These are phyloP conservation scores for Epinephelus lanceolatus DNA, from an alignment of 2,113 vertebrate species.

Conservation along the genomic window DNA sequence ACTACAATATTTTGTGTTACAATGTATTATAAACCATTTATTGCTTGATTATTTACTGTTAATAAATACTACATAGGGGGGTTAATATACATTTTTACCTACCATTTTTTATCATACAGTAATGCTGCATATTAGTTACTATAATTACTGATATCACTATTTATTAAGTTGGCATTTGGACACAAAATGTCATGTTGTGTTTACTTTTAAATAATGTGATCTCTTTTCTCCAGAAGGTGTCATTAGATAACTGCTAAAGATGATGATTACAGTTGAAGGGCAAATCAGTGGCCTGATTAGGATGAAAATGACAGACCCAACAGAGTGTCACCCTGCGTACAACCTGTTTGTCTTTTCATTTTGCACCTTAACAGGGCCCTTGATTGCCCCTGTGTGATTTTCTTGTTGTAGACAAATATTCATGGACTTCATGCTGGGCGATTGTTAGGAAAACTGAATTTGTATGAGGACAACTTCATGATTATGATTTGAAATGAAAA, in stretches of 20 bases:
- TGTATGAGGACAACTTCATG: constrained; percentile 7
- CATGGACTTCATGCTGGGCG: not conserved
- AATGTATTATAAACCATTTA: not conserved
- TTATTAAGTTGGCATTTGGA: constrained; percentile 7
- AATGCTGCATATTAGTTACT: not conserved
- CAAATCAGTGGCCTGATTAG: constrained; percentile 41
- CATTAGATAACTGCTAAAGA: not conserved
- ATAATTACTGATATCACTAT: not conserved
- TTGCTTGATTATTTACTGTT: not conserved
- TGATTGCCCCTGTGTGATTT: constrained; percentile 36
- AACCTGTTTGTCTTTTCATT: constrained; percentile 5
- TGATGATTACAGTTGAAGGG: constrained; percentile 32
- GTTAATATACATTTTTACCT: not conserved
- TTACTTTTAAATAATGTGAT: not conserved
- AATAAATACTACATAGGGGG: not conserved
- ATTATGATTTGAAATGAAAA: constrained; percentile 15
- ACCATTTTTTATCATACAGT: not conserved
- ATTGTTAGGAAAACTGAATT: constrained; percentile 26
- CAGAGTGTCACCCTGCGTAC: not conserved
- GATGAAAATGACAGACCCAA: constrained; percentile 13
- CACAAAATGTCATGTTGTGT: not conserved
- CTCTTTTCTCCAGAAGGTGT: not conserved
- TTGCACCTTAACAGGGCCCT: constrained; percentile 7
- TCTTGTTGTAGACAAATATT: constrained; percentile 30
- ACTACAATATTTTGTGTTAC: too few relatives aligned